A percentile compares a stretch with the other conserved stretches of the same genome.
Evolutionary conservation across 2,113 vertebrate genomes (phyloP).

Genomic region (Oncorhynchus nerka): DNA sequence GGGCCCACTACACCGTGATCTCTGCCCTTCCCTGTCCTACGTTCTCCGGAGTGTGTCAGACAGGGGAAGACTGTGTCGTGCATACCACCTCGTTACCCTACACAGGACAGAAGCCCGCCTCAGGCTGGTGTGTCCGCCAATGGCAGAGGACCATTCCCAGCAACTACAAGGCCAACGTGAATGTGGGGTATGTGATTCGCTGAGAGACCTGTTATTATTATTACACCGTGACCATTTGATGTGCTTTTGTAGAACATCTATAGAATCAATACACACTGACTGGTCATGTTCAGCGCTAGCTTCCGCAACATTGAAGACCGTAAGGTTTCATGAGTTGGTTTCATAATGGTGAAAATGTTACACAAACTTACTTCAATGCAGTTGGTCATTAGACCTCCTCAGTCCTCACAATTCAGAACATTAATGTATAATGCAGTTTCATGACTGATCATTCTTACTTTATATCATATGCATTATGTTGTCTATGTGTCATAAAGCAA

Average conservation of each 20-base stretch:
- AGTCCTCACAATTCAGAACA: not conserved
- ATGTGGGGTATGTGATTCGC: conserved; percentile 52
- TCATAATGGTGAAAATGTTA: not conserved
- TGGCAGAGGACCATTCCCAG: conserved; percentile 64
- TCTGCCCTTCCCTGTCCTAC: conserved; percentile 40
- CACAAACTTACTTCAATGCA: not conserved
- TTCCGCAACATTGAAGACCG: not conserved
- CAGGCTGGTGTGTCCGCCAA: conserved; percentile 69
- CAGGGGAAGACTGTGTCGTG: conserved; percentile 47
- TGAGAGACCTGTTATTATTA: not conserved
- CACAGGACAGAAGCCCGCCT: conserved; percentile 43
- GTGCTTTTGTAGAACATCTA: not conserved
- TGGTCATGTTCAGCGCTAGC: not conserved
- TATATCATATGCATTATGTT: too few relatives aligned
- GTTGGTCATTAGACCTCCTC: not conserved
- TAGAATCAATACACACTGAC: not conserved
- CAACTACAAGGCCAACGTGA: conserved; percentile 35
- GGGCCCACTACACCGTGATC: conserved; percentile 61
- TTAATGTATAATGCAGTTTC: too few relatives aligned
- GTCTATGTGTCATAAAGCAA: not conserved
- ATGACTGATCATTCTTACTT: too few relatives aligned
- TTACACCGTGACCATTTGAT: not conserved
- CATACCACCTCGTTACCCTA: conserved; percentile 35
- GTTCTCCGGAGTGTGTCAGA: conserved; percentile 42
- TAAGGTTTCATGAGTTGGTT: not conserved